Evolutionary conservation across 2,113 vertebrate species (phyloP), one percentile per base, ranked within the genome.

Genomic region (Penelope pileata): DNA sequence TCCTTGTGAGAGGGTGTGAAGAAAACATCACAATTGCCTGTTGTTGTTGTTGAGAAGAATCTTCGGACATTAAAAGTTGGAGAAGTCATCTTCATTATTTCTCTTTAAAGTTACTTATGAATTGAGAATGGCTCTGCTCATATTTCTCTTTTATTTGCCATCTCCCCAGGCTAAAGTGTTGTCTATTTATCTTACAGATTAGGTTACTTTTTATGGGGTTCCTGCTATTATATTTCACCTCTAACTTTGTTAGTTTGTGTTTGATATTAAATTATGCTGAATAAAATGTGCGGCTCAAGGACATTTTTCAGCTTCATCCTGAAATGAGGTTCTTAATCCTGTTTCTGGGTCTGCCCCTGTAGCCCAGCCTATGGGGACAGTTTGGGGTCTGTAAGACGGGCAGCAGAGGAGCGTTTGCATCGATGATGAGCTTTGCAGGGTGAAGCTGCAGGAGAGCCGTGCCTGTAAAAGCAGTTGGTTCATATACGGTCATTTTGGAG

Each of bases 71-170:
- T 96, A 96, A 96, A 97, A 97, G 94, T 96, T 92, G 72, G 27
- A 86, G 81, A 95, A 94, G 76, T 92, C 78, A 72, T 96, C 96
- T 97, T 97, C 94, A 94, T 97, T 97, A 88, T 96, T 97, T 96
- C 96, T 97, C 94, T 96, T 98, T 97, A 97, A 97, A 97, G 94
- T 97, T 97, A 96, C 96, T 97, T 97, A 96, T 95, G 96, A 89
- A 86, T 86, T 94, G 90, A 94, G 75, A 93, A 84, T 27, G 82
- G 92, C 95, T 96, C 51, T 69, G 36, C 66, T 94, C 96, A 96
- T 94, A 96, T 95, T 97, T 98, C 94, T 96, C 72, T 88, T 98
- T 97, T 95, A 95, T 96, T 97, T 95, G 83, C 91, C 92, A 94
- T 94, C 92, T 96, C 96, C 94, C 88, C 79, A 90, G 95, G 97